A percentile compares a stretch with the other conserved stretches of the same genome.
These are phyloP conservation scores for Phylloscopus whistleri DNA, from an alignment of 2,113 vertebrate genomes.

Conservation along the genomic window DNA sequence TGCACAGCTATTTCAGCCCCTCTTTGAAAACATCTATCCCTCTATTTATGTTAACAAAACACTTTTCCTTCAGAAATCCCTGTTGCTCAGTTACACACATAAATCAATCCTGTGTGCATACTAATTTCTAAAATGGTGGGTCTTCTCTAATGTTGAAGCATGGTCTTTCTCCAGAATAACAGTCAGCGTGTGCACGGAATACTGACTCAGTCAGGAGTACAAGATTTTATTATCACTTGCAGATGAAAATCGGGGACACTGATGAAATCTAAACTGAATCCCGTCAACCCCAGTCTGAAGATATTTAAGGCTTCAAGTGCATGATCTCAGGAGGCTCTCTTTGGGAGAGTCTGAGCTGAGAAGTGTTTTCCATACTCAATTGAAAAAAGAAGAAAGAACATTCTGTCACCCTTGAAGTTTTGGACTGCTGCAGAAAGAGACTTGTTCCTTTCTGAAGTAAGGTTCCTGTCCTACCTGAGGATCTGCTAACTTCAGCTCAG, in stretches of 20 bases:
- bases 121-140: neutral
- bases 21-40: neutral
- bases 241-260: neutral
- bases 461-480: neutral
- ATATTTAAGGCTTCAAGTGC: neutral
- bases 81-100: slow-evolving; percentile 21
- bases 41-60: neutral
- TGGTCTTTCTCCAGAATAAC: neutral
- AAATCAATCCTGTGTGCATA: neutral
- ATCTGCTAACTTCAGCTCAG: neutral
- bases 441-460: neutral
- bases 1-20: neutral
- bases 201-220: neutral
- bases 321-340: neutral
- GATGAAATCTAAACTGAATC: neutral
- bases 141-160: neutral
- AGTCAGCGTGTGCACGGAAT: neutral
- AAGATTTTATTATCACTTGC: neutral
- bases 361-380: neutral
- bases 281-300: neutral
- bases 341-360: neutral
- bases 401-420: neutral
- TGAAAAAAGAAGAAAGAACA: neutral
- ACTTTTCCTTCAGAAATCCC: neutral
- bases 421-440: neutral